Evolutionary conservation across 2,888 invertebrate genomes (phyloP), one percentile per base, ranked within the genome.

Genomic region (Leptinotarsa rubiginosa): DNA sequence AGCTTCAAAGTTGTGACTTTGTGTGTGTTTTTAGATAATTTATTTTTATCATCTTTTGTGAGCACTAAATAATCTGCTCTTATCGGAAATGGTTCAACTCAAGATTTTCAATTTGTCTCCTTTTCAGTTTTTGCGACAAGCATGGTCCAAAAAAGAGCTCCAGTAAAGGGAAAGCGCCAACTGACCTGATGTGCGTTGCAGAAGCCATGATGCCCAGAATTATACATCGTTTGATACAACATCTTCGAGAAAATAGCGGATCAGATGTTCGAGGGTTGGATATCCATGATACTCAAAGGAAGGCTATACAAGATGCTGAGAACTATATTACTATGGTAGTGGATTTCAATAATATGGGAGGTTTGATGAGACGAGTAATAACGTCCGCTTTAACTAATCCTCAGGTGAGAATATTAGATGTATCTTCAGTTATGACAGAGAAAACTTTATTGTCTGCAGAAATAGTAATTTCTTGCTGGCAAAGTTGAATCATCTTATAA

Each of bases 261-360:
- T 16, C 20, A 18, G 78, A 77, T 22, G 70, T 78, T 3, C 85
- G 41, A 2, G 62, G 16, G 25, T 81, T 82, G 50, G 78, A 77
- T 18, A 70, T 78, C 2, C 85, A 92, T 7, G 93, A 94, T 85
- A 91, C 91, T 73, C 92, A 92, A 85, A 90, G 91, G 79, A 82
- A 82, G 54, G 94, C 94, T 31, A 94, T 97, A 79, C 93, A 94
- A 85, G 94, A 95, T 84, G 95, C 96, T 74, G 97, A 97, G 87
- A 91, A 92, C 75, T 97, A 94, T 88, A 92, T 97, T 75, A 93
- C 94, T 81, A 96, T 98, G 94, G 89, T 98, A 76, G 94, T 97
- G 88, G 96, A 97, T 86, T 92, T 97, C 83, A 97, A 97, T 89
- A 96, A 96, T 85, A 96, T 98, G 96, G 98, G 98, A 52, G 97